Evolutionary conservation across 2,797 vertebrate genomes (phyloP), one percentile per base, ranked within the genome.

Genomic region (Onychomys leucogaster): DNA sequence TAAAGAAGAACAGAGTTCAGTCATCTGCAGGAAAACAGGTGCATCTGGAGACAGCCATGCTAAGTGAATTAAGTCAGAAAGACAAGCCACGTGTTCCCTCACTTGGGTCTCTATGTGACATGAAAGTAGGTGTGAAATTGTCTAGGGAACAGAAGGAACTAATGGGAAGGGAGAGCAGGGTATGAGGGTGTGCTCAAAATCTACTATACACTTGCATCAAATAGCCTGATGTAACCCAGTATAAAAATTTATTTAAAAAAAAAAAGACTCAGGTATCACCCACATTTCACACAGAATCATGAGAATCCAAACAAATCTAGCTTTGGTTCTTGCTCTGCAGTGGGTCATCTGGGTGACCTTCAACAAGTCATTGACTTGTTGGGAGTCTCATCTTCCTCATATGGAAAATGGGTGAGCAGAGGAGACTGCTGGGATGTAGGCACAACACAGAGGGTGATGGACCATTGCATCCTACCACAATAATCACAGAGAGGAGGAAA

Each of bases 351-450:
- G 3, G 41, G 17, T 71, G 41, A 76, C 52, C 80, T 89, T 75
- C 25, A 27, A 90, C 3, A 82, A 91, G 75, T 65, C 59, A 43
- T 4, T 0, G 4, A 25, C 6, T 0, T 10, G 0, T 25, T 63
- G 76, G 61, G 41, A 93, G 43, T 67, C 75, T 96, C 61, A 82
- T 29, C 25, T 84, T 93, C n/a, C 32, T 91, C 80, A 52, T 61
- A 61, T 55, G 21, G 63, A 82, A 78, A 86, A 63, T 19, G 89
- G n/a, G 34, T 37, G 4, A 29, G 19, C 82, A 23, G 57, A 80
- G 34, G 69, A 78, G 37, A 27, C 1, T 4, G 1, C 52, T 43
- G 63, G 27, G 25, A 71, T 49, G 29, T 55, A 55, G 86, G 86
- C 5, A 63, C 2, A 55, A 14, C 57, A 8, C 3, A 32, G 19